Evolutionary conservation across 1,140 invertebrate genomes (phyloP).

Genomic region (Zelostemma sp.): DNA sequence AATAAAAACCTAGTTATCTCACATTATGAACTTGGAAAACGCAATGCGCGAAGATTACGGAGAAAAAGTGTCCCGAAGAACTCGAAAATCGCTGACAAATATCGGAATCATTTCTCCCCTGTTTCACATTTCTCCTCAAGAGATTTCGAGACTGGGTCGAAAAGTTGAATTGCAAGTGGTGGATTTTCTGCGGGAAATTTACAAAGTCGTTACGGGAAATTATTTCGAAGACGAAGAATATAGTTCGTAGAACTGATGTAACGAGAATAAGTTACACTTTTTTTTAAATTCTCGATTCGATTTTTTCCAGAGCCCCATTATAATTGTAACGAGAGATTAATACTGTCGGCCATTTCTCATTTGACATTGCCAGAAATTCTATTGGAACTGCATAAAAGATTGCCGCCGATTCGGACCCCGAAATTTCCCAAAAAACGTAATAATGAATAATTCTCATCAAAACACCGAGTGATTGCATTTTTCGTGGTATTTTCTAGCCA

Average conservation of each 20-base stretch:
- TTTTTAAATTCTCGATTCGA: conserved; percentile 5
- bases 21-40: conserved; percentile 51
- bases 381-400: conserved; percentile 53
- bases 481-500: conserved; percentile 31
- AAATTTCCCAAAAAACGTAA: conserved; percentile 56
- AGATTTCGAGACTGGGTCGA: conserved; percentile 48
- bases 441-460: conserved; percentile 5
- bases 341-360: conserved; percentile 62
- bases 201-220: conserved; percentile 56
- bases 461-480: neutral
- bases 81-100: conserved; percentile 39
- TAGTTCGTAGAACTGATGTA: conserved; percentile 38
- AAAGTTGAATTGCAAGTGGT: conserved; percentile 45
- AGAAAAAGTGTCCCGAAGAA: conserved; percentile 50
- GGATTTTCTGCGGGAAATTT: conserved; percentile 58
- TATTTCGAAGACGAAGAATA: conserved; percentile 60
- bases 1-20: conserved; percentile 27
- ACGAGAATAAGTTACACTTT: neutral
- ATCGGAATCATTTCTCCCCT: conserved; percentile 60
- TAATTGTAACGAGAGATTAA: conserved; percentile 58
- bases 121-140: conserved; percentile 43
- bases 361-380: conserved; percentile 59
- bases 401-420: conserved; percentile 42
- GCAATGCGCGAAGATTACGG: conserved; percentile 54
- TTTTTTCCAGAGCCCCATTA: conserved; percentile 54